These are phyloP conservation scores for Aythya baeri DNA, from an alignment of 2,113 vertebrate species.

Conservation along the genomic window DNA sequence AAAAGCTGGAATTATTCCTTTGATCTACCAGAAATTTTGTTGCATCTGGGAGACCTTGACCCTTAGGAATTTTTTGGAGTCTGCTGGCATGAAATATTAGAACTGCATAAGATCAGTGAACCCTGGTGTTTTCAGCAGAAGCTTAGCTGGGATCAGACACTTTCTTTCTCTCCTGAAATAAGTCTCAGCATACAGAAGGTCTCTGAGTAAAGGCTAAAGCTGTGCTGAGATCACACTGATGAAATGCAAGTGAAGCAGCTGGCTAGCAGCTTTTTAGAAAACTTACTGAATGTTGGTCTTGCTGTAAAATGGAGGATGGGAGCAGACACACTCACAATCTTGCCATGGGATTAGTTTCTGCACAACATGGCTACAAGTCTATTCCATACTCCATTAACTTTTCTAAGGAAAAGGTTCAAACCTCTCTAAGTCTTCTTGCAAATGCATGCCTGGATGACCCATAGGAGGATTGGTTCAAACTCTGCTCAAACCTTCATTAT, in stretches of 20 bases:
- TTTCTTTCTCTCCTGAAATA: neutral
- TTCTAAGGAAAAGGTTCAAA: neutral
- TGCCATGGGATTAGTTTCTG: neutral
- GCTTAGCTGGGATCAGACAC: neutral
- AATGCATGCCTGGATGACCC: neutral
- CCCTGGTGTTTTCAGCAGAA: neutral
- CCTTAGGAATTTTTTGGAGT: neutral
- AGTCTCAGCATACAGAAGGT: neutral
- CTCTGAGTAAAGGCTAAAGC: neutral
- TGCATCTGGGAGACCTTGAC: neutral
- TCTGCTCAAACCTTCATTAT: neutral
- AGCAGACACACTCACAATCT: neutral
- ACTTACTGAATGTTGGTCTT: neutral
- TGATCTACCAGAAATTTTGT: neutral
- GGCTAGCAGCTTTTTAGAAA: neutral
- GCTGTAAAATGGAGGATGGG: neutral
- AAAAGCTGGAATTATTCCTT: neutral
- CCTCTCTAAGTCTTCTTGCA: accelerated
- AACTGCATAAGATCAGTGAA: neutral
- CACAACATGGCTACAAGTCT: neutral
- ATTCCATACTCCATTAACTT: neutral
- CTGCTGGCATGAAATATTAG: neutral
- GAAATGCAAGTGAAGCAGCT: neutral
- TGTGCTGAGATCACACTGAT: neutral
- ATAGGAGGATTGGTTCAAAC: neutral